Evolutionary conservation across 30 jellyfish, hydroid and myxozoan genomes (phyloP), one percentile per base, ranked within the genome.

Genomic region (Hydractinia echinata): DNA sequence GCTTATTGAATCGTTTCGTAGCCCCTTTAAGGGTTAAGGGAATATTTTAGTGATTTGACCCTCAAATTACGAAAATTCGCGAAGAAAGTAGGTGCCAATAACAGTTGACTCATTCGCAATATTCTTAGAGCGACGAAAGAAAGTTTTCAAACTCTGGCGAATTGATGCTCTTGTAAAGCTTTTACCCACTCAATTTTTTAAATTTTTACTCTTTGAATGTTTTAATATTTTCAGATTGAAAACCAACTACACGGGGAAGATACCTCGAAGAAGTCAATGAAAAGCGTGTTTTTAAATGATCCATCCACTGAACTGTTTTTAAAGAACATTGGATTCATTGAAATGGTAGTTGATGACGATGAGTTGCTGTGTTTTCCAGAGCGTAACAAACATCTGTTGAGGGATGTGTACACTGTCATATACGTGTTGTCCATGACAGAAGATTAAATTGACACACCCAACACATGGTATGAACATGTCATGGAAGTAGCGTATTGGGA

Each of bases 341-440:
- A 64, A n/a, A 64, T 64, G 74, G 19, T 6, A 13, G 74, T 51
- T 44, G 74, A 64, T 64, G 74, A 64, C 74, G 74, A 64, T n/a
- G 74, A 64, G 39, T 64, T 64, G 51, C 1, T 64, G 39, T n/a
- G 19, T 51, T 64, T 64, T 51, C 74, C 74, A 6, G 39, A 64
- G 39, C 51, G 39, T n/a, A 51, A 64, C 39, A 64, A 64, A 64
- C 19, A n/a, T n/a, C 51, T 64, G 19, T 64, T 64, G 74, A 64
- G 51, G 16, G 74, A 64, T 64, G 74, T 13, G 39, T 64, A 64
- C 74, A 64, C 74, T n/a, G 18, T 64, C 74, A 44, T 64, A 51
- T 64, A 64, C 6, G 74, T 64, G 74, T 6, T 64, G 74, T 64
- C 74, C 74, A 30, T 30, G 44, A 30, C 44, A 30, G 44, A 30